Percentiles rank a stretch among this genome's conserved stretches.
Evolutionary conservation across 2,888 invertebrate genomes (phyloP).

Genomic region (Scaptodrosophila latifasciaeformis): DNA sequence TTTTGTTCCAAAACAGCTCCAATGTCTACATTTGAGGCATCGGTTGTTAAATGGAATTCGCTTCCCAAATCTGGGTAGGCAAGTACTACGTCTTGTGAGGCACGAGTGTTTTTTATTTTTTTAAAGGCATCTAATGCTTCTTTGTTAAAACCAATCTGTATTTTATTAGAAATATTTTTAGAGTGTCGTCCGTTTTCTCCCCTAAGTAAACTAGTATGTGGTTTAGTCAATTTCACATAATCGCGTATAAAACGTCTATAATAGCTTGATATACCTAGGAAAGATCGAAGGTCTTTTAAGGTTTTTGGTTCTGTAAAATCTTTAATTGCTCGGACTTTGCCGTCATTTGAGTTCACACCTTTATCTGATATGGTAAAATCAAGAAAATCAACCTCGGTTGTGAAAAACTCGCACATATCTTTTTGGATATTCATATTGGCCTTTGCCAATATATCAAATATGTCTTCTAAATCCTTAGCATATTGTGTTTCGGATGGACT

Average conservation of each 20-base stretch:
- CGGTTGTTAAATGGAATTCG: no score
- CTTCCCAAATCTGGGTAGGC: constrained; percentile 9
- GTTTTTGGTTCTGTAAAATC: constrained; percentile 5
- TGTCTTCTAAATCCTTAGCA: neutral
- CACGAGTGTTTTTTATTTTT: neutral
- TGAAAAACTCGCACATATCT: constrained; percentile 8
- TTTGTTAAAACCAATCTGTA: neutral
- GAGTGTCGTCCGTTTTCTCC: constrained; percentile 11
- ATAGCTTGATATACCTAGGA: constrained; percentile 6
- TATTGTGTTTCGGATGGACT: neutral
- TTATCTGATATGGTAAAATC: no score
- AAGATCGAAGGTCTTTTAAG: constrained; percentile 3
- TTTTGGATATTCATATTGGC: constrained; percentile 7
- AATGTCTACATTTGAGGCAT: no score
- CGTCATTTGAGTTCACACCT: no score
- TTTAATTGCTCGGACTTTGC: no score
- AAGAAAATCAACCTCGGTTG: no score
- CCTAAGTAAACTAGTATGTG: neutral
- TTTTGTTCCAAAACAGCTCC: no score
- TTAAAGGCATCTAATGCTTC: constrained; percentile 7
- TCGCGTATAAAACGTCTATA: constrained; percentile 6
- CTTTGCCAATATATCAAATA: no score
- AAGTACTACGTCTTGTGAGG: constrained; percentile 10
- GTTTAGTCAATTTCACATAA: constrained; percentile 1
- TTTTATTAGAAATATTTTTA: neutral